A percentile compares a stretch with the other conserved stretches of the same genome.
phyloP scores from a whole-genome alignment of 1,140 invertebrate genomes.

The Bombus impatiens region DNA sequence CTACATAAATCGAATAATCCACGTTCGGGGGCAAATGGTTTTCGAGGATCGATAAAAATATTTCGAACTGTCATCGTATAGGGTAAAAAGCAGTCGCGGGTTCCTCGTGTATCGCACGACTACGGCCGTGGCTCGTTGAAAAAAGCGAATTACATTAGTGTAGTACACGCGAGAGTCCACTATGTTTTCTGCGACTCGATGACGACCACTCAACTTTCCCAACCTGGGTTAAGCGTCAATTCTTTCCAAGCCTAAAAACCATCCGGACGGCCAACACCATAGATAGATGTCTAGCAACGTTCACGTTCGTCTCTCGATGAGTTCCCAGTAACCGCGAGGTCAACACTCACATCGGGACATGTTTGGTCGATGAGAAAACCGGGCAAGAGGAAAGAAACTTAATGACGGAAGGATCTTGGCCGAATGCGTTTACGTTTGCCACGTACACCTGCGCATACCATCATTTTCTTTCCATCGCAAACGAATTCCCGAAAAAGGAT shows the following conservation, averaged over 20 bases:
- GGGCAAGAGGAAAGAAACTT: constrained; percentile 61
- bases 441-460: constrained; percentile 60
- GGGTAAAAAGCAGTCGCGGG: background rate
- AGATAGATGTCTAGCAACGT: constrained; percentile 60
- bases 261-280: constrained; percentile 53
- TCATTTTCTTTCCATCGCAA: constrained; percentile 36
- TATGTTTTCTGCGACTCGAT: constrained; percentile 45
- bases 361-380: constrained; percentile 69
- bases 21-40: background rate
- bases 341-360: constrained; percentile 69
- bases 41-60: background rate
- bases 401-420: constrained; percentile 57
- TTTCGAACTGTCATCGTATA: background rate
- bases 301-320: constrained; percentile 59
- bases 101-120: background rate
- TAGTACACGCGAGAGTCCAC: constrained; percentile 49
- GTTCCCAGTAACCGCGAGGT: constrained; percentile 66
- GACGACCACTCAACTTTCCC: constrained; percentile 62
- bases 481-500: constrained; percentile 31
- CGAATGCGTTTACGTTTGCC: constrained; percentile 57
- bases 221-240: constrained; percentile 58
- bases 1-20: background rate
- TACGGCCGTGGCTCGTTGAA: constrained; percentile 2
- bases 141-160: constrained; percentile 50
- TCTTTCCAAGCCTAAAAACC: constrained; percentile 62